Percentiles rank a stretch among this genome's conserved stretches.
These are phyloP conservation scores for Myiothlypis coronata DNA, from an alignment of 2,797 vertebrate species.

Conservation along the genomic window DNA sequence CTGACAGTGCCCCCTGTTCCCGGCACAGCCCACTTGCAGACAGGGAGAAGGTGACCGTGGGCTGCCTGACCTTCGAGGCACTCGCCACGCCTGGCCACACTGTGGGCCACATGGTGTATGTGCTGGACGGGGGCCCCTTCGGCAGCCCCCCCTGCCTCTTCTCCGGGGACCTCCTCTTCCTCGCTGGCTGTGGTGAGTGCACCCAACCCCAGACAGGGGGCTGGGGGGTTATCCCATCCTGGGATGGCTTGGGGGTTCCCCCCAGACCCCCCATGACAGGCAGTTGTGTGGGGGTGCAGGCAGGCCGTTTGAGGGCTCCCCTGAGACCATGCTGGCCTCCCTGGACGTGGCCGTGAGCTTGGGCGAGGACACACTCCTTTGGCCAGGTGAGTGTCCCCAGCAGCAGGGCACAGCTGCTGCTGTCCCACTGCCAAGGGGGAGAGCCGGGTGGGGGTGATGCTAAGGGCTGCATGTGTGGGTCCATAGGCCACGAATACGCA, in stretches of 20 bases:
- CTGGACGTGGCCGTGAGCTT: conserved; percentile 86
- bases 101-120: conserved; percentile 92
- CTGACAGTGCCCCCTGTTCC: not conserved
- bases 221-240: not conserved
- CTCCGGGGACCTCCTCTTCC: conserved; percentile 95
- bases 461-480: not conserved
- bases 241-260: not conserved
- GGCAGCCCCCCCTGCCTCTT: conserved; percentile 89
- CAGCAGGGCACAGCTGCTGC: not conserved
- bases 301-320: conserved; percentile 91
- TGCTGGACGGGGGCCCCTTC: conserved; percentile 83
- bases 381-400: conserved; percentile 82
- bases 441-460: rapidly evolving
- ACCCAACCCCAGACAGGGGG: no score
- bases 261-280: not conserved
- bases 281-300: conserved; percentile 63
- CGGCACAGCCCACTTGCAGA: conserved; percentile 78
- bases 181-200: conserved; percentile 91
- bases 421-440: not conserved
- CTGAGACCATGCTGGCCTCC: conserved; percentile 91
- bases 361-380: conserved; percentile 87
- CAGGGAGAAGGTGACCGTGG: conserved; percentile 85
- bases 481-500: conserved; percentile 91
- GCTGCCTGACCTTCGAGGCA: conserved; percentile 67
- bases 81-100: conserved; percentile 95